phyloP scores from a whole-genome alignment of 2,888 invertebrate genomes.

The Mesochorus sp. region DNA sequence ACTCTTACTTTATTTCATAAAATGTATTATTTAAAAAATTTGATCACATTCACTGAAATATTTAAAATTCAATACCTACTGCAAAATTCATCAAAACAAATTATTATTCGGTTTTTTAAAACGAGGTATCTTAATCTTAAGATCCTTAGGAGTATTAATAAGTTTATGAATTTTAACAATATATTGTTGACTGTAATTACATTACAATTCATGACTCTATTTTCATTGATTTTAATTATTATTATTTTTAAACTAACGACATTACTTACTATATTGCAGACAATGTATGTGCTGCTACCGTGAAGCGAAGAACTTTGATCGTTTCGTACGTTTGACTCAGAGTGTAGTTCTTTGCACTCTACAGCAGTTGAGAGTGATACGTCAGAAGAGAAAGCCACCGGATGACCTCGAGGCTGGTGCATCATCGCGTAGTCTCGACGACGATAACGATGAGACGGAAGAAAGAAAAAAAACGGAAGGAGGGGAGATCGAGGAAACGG shows the following conservation, averaged over 20 bases:
- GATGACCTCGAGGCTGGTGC: slow-evolving; percentile 23
- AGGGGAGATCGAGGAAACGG: slow-evolving; percentile 56
- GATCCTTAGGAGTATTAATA: too few species aligned
- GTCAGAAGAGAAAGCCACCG: slow-evolving; percentile 76
- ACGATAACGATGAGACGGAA: slow-evolving; percentile 69
- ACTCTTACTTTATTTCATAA: too few species aligned
- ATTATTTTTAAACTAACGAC: slow-evolving; percentile 31
- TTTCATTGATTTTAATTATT: slow-evolving; percentile 17
- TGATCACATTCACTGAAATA: too few species aligned
- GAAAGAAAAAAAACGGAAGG: slow-evolving; percentile 76
- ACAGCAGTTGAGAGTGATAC: slow-evolving; percentile 90
- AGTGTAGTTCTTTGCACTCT: slow-evolving; percentile 93
- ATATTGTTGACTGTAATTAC: too few species aligned
- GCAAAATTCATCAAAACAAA: too few species aligned
- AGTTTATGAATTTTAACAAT: too few species aligned
- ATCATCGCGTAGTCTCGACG: slow-evolving; percentile 72
- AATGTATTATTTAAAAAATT: too few species aligned
- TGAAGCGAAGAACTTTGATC: slow-evolving; percentile 95
- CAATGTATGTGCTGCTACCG: slow-evolving; percentile 98
- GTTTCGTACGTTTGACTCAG: slow-evolving; percentile 94
- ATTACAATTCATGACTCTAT: neutral
- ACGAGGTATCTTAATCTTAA: too few species aligned
- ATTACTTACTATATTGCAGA: slow-evolving; percentile 82
- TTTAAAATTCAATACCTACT: too few species aligned
- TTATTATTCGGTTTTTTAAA: too few species aligned